phyloP scores from a whole-genome alignment of 2,797 vertebrate genomes.

The Enteromius radiatus region DNA sequence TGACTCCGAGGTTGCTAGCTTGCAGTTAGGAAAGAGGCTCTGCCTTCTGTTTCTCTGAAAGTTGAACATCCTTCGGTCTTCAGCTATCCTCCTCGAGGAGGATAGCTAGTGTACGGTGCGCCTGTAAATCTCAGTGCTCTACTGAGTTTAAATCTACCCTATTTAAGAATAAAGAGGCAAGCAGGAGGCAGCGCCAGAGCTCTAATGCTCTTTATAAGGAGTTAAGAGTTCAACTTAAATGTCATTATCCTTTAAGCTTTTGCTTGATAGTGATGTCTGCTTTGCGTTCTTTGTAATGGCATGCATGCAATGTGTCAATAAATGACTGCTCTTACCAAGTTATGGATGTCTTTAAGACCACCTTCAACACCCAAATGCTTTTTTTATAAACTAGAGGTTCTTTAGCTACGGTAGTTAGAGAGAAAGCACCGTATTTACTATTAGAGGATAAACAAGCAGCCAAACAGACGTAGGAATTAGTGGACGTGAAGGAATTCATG shows the following conservation, averaged over 20 bases:
- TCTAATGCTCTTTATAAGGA: slow-evolving; percentile 18
- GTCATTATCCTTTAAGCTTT: slow-evolving; percentile 78
- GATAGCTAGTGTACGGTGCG: not conserved
- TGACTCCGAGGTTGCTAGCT: slow-evolving; percentile 69
- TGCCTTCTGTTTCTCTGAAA: slow-evolving; percentile 71
- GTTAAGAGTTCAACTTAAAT: slow-evolving; percentile 77
- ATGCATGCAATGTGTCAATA: not conserved
- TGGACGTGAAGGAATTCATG: not conserved
- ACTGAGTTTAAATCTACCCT: slow-evolving; percentile 13
- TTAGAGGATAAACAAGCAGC: not conserved
- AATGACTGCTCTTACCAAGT: not conserved
- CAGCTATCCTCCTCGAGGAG: slow-evolving; percentile 18
- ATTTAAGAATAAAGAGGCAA: slow-evolving; percentile 22
- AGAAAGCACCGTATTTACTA: not conserved
- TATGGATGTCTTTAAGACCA: not conserved
- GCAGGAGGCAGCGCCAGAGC: not conserved
- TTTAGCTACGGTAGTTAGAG: not conserved
- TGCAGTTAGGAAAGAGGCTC: slow-evolving; percentile 81
- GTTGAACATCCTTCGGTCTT: slow-evolving; percentile 57
- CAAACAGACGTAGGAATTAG: not conserved
- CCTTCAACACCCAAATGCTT: not conserved
- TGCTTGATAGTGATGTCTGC: slow-evolving; percentile 46
- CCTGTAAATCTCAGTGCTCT: slow-evolving; percentile 74
- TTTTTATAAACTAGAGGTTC: not conserved
- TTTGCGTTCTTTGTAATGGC: not conserved